Percentiles rank a stretch among this genome's conserved stretches.
These are phyloP conservation scores for Akabosia matsudoensis DNA, from an alignment of 1,140 invertebrate species.

Conservation along the genomic window DNA sequence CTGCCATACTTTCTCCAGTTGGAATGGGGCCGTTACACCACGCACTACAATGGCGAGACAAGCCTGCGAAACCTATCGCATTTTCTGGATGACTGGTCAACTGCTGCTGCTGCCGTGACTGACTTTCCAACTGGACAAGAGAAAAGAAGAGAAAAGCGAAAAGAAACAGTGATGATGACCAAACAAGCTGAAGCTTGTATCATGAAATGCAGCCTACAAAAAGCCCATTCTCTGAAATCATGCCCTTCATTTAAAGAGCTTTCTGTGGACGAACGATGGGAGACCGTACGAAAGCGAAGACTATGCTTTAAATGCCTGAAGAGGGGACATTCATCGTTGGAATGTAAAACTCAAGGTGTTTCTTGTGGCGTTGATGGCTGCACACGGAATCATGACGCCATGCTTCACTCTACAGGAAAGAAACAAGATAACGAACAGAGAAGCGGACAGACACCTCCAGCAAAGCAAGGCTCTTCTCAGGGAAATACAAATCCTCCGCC, in stretches of 20 bases:
- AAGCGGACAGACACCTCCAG: background rate
- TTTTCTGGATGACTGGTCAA: no score
- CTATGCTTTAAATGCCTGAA: conserved; percentile 14
- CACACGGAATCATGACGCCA: background rate
- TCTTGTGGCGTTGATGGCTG: background rate
- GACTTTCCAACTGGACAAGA: no score
- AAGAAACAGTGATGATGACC: no score
- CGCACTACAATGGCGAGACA: background rate
- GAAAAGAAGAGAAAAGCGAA: no score
- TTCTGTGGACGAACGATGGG: background rate
- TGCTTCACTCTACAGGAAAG: background rate
- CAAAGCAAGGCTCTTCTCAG: no score
- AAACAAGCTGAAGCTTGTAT: no score
- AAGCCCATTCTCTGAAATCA: no score
- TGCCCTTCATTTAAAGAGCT: background rate
- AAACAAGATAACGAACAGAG: background rate
- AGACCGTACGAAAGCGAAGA: background rate
- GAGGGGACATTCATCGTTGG: background rate
- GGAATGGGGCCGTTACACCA: background rate
- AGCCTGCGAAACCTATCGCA: no score
- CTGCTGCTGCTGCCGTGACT: no score
- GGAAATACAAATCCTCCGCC: no score
- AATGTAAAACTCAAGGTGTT: background rate
- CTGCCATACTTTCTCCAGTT: background rate
- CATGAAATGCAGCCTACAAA: no score